Evolutionary conservation across 1,140 invertebrate species (phyloP).

Genomic region (Archivesica marissinica): DNA sequence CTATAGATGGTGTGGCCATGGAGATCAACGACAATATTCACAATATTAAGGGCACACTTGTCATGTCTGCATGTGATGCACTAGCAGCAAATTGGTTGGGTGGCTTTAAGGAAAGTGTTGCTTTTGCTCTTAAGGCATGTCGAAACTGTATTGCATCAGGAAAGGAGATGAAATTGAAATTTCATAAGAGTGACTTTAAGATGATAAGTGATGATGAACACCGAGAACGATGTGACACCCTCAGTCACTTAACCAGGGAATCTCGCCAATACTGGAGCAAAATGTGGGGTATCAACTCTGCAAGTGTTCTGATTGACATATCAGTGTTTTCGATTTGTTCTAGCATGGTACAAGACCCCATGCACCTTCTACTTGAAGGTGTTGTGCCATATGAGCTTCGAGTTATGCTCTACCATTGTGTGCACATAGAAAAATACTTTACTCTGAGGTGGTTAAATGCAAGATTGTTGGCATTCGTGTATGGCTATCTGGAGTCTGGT

Average conservation of each 20-base stretch:
- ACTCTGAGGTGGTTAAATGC: constrained; percentile 14
- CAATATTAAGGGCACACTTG: background rate
- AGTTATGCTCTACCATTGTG: background rate
- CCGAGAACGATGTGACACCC: background rate
- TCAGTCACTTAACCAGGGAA: background rate
- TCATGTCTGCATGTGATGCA: background rate
- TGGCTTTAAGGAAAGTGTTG: constrained; percentile 4
- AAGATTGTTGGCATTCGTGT: background rate
- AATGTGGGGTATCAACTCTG: constrained; percentile 37
- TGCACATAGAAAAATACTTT: background rate
- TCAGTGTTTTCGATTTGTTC: background rate
- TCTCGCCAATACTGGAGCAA: constrained; percentile 23
- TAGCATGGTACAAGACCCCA: constrained; percentile 28
- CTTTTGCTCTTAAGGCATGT: background rate
- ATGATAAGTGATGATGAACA: background rate
- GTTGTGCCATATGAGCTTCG: background rate
- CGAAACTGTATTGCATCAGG: background rate
- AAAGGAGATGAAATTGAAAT: background rate
- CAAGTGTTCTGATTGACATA: constrained; percentile 13
- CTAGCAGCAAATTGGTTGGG: constrained; percentile 16
- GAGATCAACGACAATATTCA: background rate
- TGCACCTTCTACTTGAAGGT: constrained; percentile 46
- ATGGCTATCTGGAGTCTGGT: constrained; percentile 2
- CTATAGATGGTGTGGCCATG: background rate
- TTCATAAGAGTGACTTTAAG: background rate